Percentiles rank a stretch among this genome's conserved stretches.
These are phyloP conservation scores for Euphydryas editha DNA, from an alignment of 2,888 invertebrate species.

Conservation along the genomic window DNA sequence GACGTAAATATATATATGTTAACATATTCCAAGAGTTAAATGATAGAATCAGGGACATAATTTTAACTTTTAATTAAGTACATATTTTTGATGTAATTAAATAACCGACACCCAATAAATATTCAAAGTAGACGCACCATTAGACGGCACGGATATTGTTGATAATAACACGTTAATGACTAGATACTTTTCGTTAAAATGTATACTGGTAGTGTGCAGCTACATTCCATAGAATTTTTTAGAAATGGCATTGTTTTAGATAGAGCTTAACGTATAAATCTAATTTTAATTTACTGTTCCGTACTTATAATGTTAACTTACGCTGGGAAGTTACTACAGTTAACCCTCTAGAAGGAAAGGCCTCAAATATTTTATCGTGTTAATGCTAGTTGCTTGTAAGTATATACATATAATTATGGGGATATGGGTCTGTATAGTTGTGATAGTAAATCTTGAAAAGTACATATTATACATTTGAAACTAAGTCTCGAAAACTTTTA, in stretches of 20 bases:
- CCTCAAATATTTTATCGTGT: too few species aligned
- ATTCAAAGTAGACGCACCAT: constrained; percentile 11
- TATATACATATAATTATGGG: too few species aligned
- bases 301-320: too few species aligned
- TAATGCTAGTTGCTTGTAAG: too few species aligned
- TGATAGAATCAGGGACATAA: neutral
- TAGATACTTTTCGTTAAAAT: constrained; percentile 6
- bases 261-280: neutral
- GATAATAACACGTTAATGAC: constrained; percentile 18
- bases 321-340: too few species aligned
- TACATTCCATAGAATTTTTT: neutral
- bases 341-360: too few species aligned
- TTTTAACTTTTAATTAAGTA: constrained; percentile 17
- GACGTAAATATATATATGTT: neutral
- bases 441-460: too few species aligned
- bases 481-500: too few species aligned
- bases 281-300: neutral
- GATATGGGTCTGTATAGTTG: too few species aligned
- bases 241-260: neutral
- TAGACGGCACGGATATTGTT: constrained; percentile 21
- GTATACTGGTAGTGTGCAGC: neutral
- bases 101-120: constrained; percentile 21
- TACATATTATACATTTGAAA: too few species aligned
- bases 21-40: too few species aligned
- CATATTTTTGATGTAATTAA: constrained; percentile 16